Conservation (phyloP, 2,113 vertebrate species). For the Labrus mixtus region DNA sequence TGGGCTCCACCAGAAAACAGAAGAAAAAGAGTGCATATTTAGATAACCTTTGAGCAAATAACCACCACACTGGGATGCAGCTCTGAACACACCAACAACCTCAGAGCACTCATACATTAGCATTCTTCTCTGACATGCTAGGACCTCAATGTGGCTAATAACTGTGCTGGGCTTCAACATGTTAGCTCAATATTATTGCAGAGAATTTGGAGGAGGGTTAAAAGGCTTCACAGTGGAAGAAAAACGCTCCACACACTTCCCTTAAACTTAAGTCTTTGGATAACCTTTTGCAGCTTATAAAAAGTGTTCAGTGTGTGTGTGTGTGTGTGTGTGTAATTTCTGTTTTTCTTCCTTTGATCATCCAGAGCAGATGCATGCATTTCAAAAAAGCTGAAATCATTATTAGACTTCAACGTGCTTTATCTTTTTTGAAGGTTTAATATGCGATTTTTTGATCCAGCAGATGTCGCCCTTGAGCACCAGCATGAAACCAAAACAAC, state of each 20-base stretch:
- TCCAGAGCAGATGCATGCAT: constrained; percentile 65
- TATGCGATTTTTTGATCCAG: no score
- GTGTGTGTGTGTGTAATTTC: constrained; percentile 18
- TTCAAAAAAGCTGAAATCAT: constrained; percentile 32
- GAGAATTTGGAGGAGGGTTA: constrained; percentile 7
- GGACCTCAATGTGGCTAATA: constrained; percentile 19
- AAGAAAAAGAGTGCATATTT: constrained; percentile 39
- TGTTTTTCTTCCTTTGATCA: constrained; percentile 65
- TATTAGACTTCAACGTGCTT: constrained; percentile 55
- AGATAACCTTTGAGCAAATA: constrained; percentile 42
- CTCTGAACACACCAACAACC: constrained; percentile 53
- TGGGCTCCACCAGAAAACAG: constrained; percentile 70
- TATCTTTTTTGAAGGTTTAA: no score
- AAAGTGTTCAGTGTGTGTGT: constrained; percentile 28
- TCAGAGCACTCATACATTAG: constrained; percentile 54
- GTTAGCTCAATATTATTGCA: background rate
- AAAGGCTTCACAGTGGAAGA: constrained; percentile 51
- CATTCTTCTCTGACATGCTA: constrained; percentile 71
- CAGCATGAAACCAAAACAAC: no score
- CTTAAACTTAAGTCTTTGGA: background rate
- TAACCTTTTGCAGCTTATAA: background rate
- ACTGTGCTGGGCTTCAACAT: constrained; percentile 17
- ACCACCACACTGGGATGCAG: constrained; percentile 67
- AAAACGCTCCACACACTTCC: constrained; percentile 45
- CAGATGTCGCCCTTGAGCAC: no score